Evolutionary conservation across 1,140 invertebrate genomes (phyloP).

Genomic region (Penaeus chinensis): DNA sequence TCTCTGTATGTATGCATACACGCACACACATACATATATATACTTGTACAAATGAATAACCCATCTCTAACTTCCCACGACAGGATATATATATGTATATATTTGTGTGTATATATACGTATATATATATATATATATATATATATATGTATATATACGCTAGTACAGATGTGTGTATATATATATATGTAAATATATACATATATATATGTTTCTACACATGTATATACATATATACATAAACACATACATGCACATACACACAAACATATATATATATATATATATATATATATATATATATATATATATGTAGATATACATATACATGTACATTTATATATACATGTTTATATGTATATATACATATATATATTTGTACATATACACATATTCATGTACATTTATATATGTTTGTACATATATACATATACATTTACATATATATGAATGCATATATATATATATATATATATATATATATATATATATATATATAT

Average conservation of each 20-base stretch:
- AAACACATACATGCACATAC: not conserved
- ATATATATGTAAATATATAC: not conserved
- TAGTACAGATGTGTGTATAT: not conserved
- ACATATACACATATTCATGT: not conserved
- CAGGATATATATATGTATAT: not conserved
- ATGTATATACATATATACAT: constrained; percentile 13
- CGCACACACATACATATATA: not conserved
- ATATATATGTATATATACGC: not conserved
- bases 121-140: not conserved
- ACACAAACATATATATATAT: not conserved
- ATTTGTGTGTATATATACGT: not conserved
- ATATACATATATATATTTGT: not conserved
- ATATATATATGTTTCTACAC: constrained; percentile 16
- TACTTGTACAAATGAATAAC: not conserved
- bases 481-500: no score
- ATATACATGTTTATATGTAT: not conserved
- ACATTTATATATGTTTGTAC: not conserved
- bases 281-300: not conserved
- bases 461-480: no score
- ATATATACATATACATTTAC: not conserved
- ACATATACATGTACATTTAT: not conserved
- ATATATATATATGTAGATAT: not conserved
- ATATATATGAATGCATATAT: not conserved
- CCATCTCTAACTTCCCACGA: not conserved
- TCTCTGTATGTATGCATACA: not conserved